Evolutionary conservation across 2,888 invertebrate genomes (phyloP).

Genomic region (Hoplodrina ambigua): DNA sequence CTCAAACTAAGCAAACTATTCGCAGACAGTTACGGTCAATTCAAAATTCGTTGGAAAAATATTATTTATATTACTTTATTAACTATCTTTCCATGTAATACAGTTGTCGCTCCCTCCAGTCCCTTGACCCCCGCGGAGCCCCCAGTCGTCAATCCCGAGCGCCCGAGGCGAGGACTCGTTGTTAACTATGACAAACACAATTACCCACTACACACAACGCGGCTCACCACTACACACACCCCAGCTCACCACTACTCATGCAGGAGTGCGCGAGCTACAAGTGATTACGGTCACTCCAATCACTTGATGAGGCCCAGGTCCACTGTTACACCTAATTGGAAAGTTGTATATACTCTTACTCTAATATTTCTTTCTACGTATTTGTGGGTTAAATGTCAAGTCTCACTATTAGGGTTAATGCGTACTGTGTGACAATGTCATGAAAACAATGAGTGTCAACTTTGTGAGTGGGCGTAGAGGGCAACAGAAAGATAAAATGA

Average conservation of each 20-base stretch:
- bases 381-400: background rate
- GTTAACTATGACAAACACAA: conserved; percentile 83
- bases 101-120: conserved; percentile 25
- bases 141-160: conserved; percentile 67
- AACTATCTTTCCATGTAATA: background rate
- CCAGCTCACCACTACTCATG: conserved; percentile 1
- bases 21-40: too few species aligned
- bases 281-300: conserved; percentile 32
- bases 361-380: conserved; percentile 2
- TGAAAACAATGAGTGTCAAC: background rate
- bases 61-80: too few species aligned
- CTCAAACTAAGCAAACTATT: too few species aligned
- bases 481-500: too few species aligned
- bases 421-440: background rate
- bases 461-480: too few species aligned
- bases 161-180: conserved; percentile 74
- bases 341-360: background rate
- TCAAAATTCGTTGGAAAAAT: too few species aligned
- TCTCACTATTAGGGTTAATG: background rate
- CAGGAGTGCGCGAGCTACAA: conserved; percentile 42
- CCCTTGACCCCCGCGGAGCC: conserved; percentile 18
- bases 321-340: conserved; percentile 8
- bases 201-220: conserved; percentile 73
- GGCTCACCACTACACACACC: conserved; percentile 1
- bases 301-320: conserved; percentile 25